Conservation (phyloP, 2,888 invertebrate species). For the Hyalella azteca region DNA sequence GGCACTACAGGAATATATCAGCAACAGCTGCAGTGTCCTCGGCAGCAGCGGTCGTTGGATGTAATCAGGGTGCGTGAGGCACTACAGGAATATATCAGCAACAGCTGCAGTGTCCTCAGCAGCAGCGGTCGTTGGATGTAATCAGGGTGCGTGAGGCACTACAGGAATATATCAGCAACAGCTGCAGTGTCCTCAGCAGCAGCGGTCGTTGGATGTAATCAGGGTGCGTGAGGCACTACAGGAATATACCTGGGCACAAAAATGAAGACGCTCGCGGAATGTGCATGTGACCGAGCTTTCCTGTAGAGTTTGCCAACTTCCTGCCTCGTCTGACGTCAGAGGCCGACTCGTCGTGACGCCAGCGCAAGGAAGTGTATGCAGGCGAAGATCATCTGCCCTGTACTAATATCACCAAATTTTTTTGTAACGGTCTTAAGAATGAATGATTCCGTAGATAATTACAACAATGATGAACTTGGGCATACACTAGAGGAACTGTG, state of each 20-base stretch:
- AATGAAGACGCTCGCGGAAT: neutral
- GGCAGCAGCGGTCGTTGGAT: too few relatives aligned
- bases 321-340: constrained; percentile 26
- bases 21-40: too few relatives aligned
- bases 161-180: constrained; percentile 15
- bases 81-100: too few relatives aligned
- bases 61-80: neutral
- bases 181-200: neutral
- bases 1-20: too few relatives aligned
- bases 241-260: neutral
- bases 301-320: constrained; percentile 27
- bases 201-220: too few relatives aligned
- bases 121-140: too few relatives aligned
- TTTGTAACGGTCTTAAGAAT: too few relatives aligned
- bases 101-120: neutral
- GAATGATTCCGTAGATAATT: too few relatives aligned
- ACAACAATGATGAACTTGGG: too few relatives aligned
- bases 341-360: neutral
- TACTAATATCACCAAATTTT: too few relatives aligned
- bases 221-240: constrained; percentile 19
- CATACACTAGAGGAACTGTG: too few relatives aligned
- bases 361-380: neutral
- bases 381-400: too few relatives aligned
- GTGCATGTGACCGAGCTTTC: constrained; percentile 30
- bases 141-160: constrained; percentile 15